Evolutionary conservation across 1,140 invertebrate genomes (phyloP).

Genomic region (Charaxes varanes): DNA sequence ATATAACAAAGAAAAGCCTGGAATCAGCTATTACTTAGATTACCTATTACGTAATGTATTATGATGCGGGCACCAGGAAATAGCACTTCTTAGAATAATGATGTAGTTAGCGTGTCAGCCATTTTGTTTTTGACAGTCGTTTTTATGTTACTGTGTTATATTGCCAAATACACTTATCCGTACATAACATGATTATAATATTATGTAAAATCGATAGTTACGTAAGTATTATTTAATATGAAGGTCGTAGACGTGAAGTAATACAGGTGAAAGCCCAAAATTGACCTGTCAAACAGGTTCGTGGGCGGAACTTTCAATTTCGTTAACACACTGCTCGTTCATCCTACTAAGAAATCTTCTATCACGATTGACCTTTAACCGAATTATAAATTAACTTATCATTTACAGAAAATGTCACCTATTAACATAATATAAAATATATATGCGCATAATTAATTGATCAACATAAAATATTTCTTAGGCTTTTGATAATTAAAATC

Average conservation of each 20-base stretch:
- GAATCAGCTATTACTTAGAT: too few species aligned
- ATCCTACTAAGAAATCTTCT: constrained; percentile 29
- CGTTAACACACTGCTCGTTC: constrained; percentile 34
- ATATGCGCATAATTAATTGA: too few species aligned
- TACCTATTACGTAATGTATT: too few species aligned
- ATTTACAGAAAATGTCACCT: constrained; percentile 12
- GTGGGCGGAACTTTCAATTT: constrained; percentile 56
- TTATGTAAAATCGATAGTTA: constrained; percentile 27
- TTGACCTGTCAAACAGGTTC: constrained; percentile 38
- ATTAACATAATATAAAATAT: constrained; percentile 10
- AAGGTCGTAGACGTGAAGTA: constrained; percentile 56
- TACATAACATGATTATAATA: constrained; percentile 11
- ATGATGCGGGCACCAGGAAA: too few species aligned
- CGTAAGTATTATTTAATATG: constrained; percentile 38
- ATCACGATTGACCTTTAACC: constrained; percentile 38
- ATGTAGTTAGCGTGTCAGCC: too few species aligned
- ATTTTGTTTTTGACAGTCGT: too few species aligned
- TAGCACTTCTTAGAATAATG: too few species aligned
- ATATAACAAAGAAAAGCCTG: too few species aligned
- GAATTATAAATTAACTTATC: constrained; percentile 14
- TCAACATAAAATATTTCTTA: too few species aligned
- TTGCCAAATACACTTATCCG: constrained; percentile 11
- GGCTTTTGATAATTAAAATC: too few species aligned
- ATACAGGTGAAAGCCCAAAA: constrained; percentile 52
- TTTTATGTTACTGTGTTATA: too few species aligned